Base-by-base conservation (phyloP, 2,888 invertebrate species). In the Hemithea aestivaria region DNA sequence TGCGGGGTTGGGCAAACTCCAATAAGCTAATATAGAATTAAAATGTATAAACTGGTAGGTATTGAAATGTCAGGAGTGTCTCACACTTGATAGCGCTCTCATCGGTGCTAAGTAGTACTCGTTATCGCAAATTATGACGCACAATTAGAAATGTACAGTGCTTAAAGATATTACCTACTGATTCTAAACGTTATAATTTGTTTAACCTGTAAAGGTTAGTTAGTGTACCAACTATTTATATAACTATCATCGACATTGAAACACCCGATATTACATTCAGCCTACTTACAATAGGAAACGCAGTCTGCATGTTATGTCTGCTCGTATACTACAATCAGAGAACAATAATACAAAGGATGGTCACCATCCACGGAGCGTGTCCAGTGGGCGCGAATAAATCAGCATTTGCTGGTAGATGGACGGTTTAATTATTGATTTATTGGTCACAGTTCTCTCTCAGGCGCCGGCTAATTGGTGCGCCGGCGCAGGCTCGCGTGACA, bases 351-450 rank as follows among this genome's bases (percentile, higher is more conserved):
- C 62, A 66, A 65, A 66, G 66, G 66, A 56, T 51, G 51, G 56
- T 63, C 64, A 70, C 75, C 73, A 68, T 62, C 65, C 58, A 64
- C 66, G 64, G 62, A 71, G 66, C 73, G 72, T 69, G 76, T 77
- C 71, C 65, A 73, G 74, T 66, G 73, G 71, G 71, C 56, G 71
- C 53, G 51, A 73, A 85, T 85, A 84, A 85, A 85, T 85, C 83
- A 85, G 83, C 68, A 81, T 85, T 84, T 81, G 81, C 74, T 61
- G 58, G 70, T 79, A 74, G 81, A 83, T 82, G 79, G 83, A 83
- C 81, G 77, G 68, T 81, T 80, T 81, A 83, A 83, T 85, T 85
- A 85, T 82, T 85, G 87, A 85, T 85, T 87, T 87, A 84, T 82
- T 76, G 81, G 73, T 56, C 60, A 46, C 60, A 55, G 65, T 63